Base-by-base conservation (phyloP, 2,797 vertebrate genomes). In the Aplochiton taeniatus region DNA sequence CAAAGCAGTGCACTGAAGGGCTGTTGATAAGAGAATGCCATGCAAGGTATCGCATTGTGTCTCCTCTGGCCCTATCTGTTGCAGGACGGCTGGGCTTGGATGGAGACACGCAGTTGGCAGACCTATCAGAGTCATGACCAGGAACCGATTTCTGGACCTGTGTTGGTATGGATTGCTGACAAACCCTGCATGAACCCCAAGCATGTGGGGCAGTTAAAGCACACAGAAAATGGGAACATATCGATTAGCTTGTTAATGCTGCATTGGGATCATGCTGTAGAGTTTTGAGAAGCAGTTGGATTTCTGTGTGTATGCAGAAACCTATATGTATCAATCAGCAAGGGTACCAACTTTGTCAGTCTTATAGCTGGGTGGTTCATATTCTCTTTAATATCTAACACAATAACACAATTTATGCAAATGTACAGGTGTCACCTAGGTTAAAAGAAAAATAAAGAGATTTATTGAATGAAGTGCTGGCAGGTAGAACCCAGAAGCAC, bases 1-100 rank as follows among this genome's bases (percentile, higher is more conserved):
- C 76, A 78, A 70, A 80, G 65, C 41, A 65, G 56, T 44, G 58
- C 48, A 56, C 57, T 19, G 56, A 41, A 46, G 20, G 75, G 68
- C 61, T 69, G 66, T 68, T 59, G 80, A 83, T 73, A 75, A 82
- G 76, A 69, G 60, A 8, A 52, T 48, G 55, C 62, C n/a, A 62
- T 61, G 71, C 58, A 73, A 70, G 69, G 72, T 77, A 83, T 83
- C 63, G 0, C n/a, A 60, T 81, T 76, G 79, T 53, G 68, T 56
- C 49, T 73, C 70, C 68, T 69, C 45, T 0, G 72, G 78, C 69
- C 57, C 9, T 18, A 61, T 77, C 70, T 70, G 51, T 74, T 56
- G 68, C 66, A 9, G 63, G 42, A 51, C 44, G 19, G 45, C 72
- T 70, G 14, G 58, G 50, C 73, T 68, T 73, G 58, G 31, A 31